A percentile compares a stretch with the other conserved stretches of the same genome.
phyloP scores from a whole-genome alignment of 1,140 invertebrate species.

The Calephelis virginiensis region DNA sequence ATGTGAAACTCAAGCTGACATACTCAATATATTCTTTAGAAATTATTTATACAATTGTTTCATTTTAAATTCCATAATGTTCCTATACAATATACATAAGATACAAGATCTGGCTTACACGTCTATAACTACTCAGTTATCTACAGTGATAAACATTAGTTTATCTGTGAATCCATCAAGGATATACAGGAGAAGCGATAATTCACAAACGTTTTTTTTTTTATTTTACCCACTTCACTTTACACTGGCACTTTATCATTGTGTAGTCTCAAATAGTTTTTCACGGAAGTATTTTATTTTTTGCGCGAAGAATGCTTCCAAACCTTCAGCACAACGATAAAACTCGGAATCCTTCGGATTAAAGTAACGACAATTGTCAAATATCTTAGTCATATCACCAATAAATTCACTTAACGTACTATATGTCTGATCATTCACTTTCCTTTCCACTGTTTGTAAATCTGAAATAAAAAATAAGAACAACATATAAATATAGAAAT shows the following conservation, averaged over 20 bases:
- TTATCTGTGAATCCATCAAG: conserved; percentile 1
- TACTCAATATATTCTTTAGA: conserved; percentile 46
- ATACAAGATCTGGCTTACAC: conserved; percentile 33
- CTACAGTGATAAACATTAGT: conserved; percentile 4
- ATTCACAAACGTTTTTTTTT: conserved; percentile 5
- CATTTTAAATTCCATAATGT: conserved; percentile 64
- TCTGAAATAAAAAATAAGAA: conserved; percentile 83
- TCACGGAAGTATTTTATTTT: conserved; percentile 92
- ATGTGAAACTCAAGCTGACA: conserved; percentile 57
- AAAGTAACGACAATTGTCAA: conserved; percentile 98
- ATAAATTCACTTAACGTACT: conserved; percentile 95
- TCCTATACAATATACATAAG: conserved; percentile 65
- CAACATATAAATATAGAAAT: neutral
- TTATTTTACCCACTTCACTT: conserved; percentile 28
- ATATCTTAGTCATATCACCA: conserved; percentile 98
- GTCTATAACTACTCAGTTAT: conserved; percentile 7
- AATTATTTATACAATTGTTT: conserved; percentile 59
- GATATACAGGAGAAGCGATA: conserved; percentile 6
- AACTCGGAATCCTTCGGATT: conserved; percentile 97
- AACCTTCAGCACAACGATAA: conserved; percentile 95
- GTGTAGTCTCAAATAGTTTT: conserved; percentile 84
- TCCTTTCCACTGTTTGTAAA: conserved; percentile 94
- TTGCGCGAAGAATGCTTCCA: conserved; percentile 97
- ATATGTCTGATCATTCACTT: conserved; percentile 91
- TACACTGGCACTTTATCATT: conserved; percentile 69